Conservation (phyloP, 2,113 vertebrate species). For the Acanthochromis polyacanthus region DNA sequence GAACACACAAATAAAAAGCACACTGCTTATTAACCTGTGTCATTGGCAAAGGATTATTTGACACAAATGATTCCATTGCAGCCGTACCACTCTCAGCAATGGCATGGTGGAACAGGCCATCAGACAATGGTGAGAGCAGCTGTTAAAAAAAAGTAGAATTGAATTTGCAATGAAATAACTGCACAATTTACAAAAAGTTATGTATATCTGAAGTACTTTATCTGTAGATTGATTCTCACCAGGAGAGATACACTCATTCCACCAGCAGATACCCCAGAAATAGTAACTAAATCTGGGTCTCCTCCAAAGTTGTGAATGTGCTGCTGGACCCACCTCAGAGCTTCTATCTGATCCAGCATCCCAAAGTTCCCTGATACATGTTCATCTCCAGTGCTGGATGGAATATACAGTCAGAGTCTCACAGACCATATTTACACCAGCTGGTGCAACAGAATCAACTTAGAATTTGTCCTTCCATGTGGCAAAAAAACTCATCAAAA, state of each 20-base stretch:
- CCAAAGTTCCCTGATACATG: conserved; percentile 89
- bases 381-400: conserved; percentile 89
- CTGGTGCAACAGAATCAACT: not conserved
- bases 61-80: conserved; percentile 25
- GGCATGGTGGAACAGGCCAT: conserved; percentile 86
- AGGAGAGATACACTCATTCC: conserved; percentile 87
- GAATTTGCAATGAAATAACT: not conserved
- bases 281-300: conserved; percentile 88
- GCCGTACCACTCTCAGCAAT: conserved; percentile 90
- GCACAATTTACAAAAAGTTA: no score
- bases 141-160: conserved; percentile 65
- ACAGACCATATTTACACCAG: not conserved
- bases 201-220: not conserved
- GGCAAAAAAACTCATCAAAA: no score
- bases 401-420: conserved; percentile 1
- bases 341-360: conserved; percentile 90
- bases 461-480: not conserved
- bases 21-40: conserved; percentile 37
- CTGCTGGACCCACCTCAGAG: conserved; percentile 90
- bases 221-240: conserved; percentile 73
- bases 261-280: conserved; percentile 92
- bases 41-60: conserved; percentile 41
- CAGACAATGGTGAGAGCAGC: conserved; percentile 86
- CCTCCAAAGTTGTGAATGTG: conserved; percentile 92
- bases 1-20: not conserved